These are phyloP conservation scores for Abrostola triplasia DNA, from an alignment of 2,888 invertebrate species.

Conservation along the genomic window DNA sequence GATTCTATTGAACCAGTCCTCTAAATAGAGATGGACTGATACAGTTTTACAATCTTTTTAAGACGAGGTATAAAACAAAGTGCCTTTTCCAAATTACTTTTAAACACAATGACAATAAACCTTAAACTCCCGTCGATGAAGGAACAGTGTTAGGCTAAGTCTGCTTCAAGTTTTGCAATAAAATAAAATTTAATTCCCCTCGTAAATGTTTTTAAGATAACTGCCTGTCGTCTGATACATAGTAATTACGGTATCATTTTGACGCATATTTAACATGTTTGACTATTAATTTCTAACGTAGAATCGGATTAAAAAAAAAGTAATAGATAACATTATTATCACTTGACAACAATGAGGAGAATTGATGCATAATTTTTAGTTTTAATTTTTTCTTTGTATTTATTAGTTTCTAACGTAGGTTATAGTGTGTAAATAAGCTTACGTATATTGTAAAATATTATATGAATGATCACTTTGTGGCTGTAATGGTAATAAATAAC, in stretches of 20 bases:
- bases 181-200: conserved; percentile 24
- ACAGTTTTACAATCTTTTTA: neutral
- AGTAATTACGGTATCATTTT: neutral
- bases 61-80: neutral
- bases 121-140: conserved; percentile 16
- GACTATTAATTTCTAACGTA: neutral
- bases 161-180: conserved; percentile 16
- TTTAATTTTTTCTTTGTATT: too few relatives aligned
- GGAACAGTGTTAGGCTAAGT: conserved; percentile 16
- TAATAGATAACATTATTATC: too few relatives aligned
- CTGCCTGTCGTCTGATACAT: conserved; percentile 7
- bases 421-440: too few relatives aligned
- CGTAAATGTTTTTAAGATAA: conserved; percentile 29
- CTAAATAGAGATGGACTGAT: conserved; percentile 2
- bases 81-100: conserved; percentile 4
- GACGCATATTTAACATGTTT: neutral
- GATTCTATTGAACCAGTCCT: neutral
- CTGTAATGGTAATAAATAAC: too few relatives aligned
- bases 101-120: conserved; percentile 19
- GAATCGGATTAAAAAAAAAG: too few relatives aligned
- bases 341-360: too few relatives aligned
- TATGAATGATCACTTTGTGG: too few relatives aligned
- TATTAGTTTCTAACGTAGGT: too few relatives aligned
- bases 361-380: too few relatives aligned
- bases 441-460: too few relatives aligned